Evolutionary conservation across 2,888 invertebrate genomes (phyloP).

Genomic region (Agrotis exclamationis): DNA sequence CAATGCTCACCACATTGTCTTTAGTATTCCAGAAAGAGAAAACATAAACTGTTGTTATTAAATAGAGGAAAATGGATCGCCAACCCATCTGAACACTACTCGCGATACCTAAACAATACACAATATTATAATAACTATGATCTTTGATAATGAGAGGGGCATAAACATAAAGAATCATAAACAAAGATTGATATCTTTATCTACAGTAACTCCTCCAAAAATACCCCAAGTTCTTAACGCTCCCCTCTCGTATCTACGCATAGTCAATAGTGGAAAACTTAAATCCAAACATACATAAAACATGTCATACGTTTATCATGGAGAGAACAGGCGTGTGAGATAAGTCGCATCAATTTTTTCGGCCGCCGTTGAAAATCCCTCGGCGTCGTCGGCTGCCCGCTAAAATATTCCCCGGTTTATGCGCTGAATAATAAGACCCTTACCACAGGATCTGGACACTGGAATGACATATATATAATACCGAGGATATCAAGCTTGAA

Average conservation of each 20-base stretch:
- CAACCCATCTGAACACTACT: neutral
- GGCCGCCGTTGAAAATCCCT: slow-evolving; percentile 85
- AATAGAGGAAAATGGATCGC: too few relatives aligned
- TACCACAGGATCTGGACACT: slow-evolving; percentile 63
- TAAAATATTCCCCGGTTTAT: slow-evolving; percentile 88
- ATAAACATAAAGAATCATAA: slow-evolving; percentile 26
- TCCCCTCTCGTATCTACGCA: slow-evolving; percentile 42
- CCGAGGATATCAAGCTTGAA: slow-evolving; percentile 11
- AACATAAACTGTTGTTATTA: neutral
- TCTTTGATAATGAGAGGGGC: slow-evolving; percentile 36
- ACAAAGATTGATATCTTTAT: slow-evolving; percentile 37
- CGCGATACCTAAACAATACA: neutral
- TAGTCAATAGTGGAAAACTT: slow-evolving; percentile 60
- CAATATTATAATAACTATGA: slow-evolving; percentile 22
- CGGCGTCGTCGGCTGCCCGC: slow-evolving; percentile 79
- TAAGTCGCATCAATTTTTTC: slow-evolving; percentile 89
- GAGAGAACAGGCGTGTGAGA: slow-evolving; percentile 80
- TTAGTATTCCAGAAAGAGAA: slow-evolving; percentile 6
- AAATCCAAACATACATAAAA: slow-evolving; percentile 80
- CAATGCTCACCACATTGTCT: neutral
- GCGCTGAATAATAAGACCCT: slow-evolving; percentile 84
- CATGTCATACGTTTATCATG: slow-evolving; percentile 78
- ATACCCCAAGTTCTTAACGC: slow-evolving; percentile 11
- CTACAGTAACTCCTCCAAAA: slow-evolving; percentile 28
- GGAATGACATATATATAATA: slow-evolving; percentile 52